Conservation (phyloP, 2,113 vertebrate genomes). For the Neotoma lepida region DNA sequence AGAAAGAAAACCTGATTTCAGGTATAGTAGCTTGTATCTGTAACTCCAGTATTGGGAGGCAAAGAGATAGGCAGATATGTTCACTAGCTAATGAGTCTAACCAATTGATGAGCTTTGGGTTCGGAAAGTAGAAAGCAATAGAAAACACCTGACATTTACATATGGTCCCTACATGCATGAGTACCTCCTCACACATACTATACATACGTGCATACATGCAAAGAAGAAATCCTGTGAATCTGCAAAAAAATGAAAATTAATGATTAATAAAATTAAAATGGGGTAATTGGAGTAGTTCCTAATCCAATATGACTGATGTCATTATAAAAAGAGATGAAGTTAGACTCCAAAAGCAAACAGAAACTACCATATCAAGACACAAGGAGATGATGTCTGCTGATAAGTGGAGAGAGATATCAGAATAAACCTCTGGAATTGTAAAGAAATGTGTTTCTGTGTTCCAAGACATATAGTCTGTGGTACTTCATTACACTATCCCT, state of each 20-base stretch:
- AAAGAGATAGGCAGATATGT: not conserved
- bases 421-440: not conserved
- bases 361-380: not conserved
- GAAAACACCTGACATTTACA: not conserved
- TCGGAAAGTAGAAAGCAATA: not conserved
- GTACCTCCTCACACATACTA: fast-evolving
- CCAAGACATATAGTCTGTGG: not conserved
- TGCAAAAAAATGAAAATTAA: not conserved
- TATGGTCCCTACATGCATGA: not conserved
- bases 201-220: not conserved
- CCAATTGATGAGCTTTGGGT: not conserved
- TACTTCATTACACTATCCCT: not conserved
- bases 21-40: not conserved
- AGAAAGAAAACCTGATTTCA: not conserved
- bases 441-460: not conserved
- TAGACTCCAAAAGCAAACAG: not conserved
- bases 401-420: not conserved
- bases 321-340: not conserved
- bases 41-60: not conserved
- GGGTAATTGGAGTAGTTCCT: not conserved
- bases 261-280: not conserved
- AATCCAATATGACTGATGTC: not conserved
- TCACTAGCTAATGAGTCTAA: not conserved
- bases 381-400: not conserved
- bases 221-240: not conserved